A percentile compares a stretch with the other conserved stretches of the same genome.
Conservation (phyloP, 2,113 vertebrate species). For the Sminthopsis crassicaudata region DNA sequence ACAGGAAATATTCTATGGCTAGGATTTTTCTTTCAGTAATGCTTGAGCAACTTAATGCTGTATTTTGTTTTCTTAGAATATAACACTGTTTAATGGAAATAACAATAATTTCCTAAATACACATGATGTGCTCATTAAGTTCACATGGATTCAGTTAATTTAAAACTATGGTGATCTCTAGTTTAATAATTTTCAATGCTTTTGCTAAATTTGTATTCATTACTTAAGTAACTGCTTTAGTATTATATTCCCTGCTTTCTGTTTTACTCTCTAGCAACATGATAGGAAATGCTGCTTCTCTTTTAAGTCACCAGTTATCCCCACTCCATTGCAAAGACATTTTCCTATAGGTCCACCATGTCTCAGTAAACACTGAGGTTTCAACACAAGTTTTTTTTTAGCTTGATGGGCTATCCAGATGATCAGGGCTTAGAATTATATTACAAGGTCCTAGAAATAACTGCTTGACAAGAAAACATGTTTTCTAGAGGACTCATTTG, state of each 20-base stretch:
- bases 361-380: neutral
- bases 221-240: constrained; percentile 2
- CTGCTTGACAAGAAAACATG: neutral
- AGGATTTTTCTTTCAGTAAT: neutral
- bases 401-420: neutral
- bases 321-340: neutral
- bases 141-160: neutral
- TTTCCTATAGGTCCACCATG: neutral
- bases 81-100: neutral
- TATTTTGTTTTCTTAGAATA: neutral
- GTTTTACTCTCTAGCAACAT: neutral
- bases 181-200: neutral
- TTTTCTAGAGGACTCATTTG: neutral
- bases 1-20: constrained; percentile 18
- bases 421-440: neutral
- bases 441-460: neutral
- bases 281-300: neutral
- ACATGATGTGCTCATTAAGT: neutral
- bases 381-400: neutral
- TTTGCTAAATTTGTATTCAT: neutral
- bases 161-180: neutral
- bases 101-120: neutral
- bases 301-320: neutral
- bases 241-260: neutral
- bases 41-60: neutral